Conservation (phyloP, 2,113 vertebrate genomes). For the Chrysemys picta region DNA sequence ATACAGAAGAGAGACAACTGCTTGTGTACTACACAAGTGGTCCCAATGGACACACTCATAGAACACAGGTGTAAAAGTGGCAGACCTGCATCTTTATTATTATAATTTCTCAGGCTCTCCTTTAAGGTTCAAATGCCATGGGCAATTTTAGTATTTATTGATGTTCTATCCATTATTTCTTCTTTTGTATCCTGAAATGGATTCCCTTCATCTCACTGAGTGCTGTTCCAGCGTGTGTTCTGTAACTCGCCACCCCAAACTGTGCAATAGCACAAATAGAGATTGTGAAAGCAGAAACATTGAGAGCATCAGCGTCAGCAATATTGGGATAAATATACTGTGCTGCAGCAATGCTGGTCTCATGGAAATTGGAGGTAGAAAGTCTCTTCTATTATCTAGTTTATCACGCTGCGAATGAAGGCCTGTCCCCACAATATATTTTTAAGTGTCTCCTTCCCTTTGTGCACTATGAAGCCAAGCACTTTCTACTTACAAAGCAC, state of each 20-base stretch:
- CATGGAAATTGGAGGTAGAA: background rate
- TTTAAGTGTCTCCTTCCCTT: background rate
- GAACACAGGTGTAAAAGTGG: slow-evolving; percentile 29
- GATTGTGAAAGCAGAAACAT: slow-evolving; percentile 38
- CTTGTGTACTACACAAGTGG: background rate
- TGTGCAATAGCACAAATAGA: slow-evolving; percentile 31
- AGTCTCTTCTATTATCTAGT: background rate
- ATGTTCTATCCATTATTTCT: slow-evolving; percentile 60
- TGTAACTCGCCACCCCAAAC: slow-evolving; percentile 52
- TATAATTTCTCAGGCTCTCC: slow-evolving; percentile 32
- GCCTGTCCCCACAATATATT: background rate
- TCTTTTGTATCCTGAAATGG: slow-evolving; percentile 48
- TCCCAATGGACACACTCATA: background rate
- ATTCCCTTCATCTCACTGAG: slow-evolving; percentile 45
- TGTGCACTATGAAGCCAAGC: background rate
- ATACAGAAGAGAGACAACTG: background rate
- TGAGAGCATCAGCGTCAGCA: slow-evolving; percentile 22
- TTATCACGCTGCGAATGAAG: background rate
- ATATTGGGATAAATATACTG: background rate
- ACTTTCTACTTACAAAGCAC: background rate
- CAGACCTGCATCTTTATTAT: background rate
- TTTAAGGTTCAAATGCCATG: slow-evolving; percentile 56
- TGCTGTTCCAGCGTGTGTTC: background rate
- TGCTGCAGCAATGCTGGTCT: background rate
- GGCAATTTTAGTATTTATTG: slow-evolving; percentile 58